Evolutionary conservation across 2,797 vertebrate genomes (phyloP).

Genomic region (Cryptoprocta ferox): DNA sequence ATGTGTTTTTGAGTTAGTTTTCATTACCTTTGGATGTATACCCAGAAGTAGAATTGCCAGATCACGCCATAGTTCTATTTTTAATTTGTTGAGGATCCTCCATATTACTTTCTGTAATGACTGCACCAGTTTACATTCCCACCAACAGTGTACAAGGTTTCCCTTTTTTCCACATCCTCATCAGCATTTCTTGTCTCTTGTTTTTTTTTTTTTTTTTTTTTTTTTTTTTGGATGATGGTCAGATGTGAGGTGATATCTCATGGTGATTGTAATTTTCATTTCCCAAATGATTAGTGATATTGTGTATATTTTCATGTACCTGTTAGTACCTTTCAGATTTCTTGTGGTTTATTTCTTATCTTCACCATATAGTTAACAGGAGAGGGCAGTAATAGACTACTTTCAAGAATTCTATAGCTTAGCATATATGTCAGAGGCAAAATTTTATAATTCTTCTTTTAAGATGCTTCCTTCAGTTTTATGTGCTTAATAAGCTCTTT

Average conservation of each 20-base stretch:
- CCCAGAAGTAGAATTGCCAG: neutral
- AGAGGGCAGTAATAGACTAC: slow-evolving; percentile 59
- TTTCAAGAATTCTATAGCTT: slow-evolving; percentile 23
- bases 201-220: neutral
- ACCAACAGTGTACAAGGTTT: neutral
- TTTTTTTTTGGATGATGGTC: neutral
- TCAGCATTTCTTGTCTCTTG: neutral
- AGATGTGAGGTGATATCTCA: neutral
- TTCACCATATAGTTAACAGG: slow-evolving; percentile 56
- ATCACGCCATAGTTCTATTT: neutral
- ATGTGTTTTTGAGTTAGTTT: neutral
- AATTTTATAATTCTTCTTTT: slow-evolving; percentile 33
- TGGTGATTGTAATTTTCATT: neutral
- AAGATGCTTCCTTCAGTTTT: slow-evolving; percentile 12
- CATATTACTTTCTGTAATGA: neutral
- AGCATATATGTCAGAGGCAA: slow-evolving; percentile 30
- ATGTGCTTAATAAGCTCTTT: neutral
- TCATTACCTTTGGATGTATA: neutral
- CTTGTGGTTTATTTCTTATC: slow-evolving; percentile 27
- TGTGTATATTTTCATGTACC: neutral
- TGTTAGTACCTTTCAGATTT: neutral
- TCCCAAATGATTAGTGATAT: neutral
- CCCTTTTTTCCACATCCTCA: neutral
- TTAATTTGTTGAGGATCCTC: neutral
- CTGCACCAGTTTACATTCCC: neutral